These are phyloP conservation scores for Branchipolynoe longqiensis DNA, from an alignment of 2,888 invertebrate species.

Conservation along the genomic window DNA sequence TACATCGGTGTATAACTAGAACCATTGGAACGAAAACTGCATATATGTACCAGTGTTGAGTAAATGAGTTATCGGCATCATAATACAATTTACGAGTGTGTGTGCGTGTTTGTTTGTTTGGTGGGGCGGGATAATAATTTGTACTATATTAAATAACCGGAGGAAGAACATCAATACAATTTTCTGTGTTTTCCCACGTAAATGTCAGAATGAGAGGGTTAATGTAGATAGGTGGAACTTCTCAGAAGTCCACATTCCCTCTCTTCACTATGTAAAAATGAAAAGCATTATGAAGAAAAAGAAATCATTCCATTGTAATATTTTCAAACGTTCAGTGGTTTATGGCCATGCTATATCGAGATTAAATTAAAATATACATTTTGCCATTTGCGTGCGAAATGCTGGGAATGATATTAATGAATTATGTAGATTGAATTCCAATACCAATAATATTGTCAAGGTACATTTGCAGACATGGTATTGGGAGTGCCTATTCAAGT, in stretches of 20 bases:
- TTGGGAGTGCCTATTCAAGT: constrained; percentile 56
- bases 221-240: not conserved
- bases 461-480: constrained; percentile 32
- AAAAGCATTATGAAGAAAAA: constrained; percentile 44
- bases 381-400: not conserved
- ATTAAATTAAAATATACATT: constrained; percentile 28
- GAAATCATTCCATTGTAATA: constrained; percentile 57
- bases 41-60: no score
- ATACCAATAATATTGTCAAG: constrained; percentile 47
- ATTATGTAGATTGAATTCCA: constrained; percentile 43
- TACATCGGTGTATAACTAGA: not conserved
- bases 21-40: not conserved
- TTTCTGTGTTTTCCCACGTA: no score
- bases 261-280: not conserved
- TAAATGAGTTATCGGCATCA: no score
- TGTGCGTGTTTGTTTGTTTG: no score
- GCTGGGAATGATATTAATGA: constrained; percentile 24
- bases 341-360: not conserved
- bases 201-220: no score
- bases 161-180: no score
- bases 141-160: no score
- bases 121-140: no score
- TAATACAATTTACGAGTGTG: not conserved
- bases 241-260: not conserved
- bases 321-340: constrained; percentile 42